Conservation (phyloP, 2,113 vertebrate genomes). For the Scatophagus argus region DNA sequence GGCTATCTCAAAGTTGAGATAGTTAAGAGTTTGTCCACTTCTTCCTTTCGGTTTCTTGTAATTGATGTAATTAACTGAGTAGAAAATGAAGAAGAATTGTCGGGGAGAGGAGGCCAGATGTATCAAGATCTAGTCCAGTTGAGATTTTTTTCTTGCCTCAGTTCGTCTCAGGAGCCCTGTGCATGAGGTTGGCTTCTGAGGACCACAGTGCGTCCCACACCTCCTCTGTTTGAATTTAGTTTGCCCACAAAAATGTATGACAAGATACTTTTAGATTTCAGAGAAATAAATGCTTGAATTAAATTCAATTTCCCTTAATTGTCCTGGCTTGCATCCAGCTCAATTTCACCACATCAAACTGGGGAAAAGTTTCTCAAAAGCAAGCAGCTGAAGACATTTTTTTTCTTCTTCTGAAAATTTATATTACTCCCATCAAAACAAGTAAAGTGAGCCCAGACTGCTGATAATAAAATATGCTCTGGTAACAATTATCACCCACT, state of each 20-base stretch:
- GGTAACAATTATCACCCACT: conserved; percentile 82
- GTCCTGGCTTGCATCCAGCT: conserved; percentile 29
- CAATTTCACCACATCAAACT: conserved; percentile 50
- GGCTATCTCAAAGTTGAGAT: background rate
- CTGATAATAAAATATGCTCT: conserved; percentile 78
- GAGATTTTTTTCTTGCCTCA: background rate
- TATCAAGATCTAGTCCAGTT: conserved; percentile 44
- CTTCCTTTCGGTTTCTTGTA: background rate
- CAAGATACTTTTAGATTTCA: conserved; percentile 39
- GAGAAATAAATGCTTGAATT: conserved; percentile 34
- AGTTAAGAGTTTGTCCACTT: conserved; percentile 26
- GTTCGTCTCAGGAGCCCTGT: conserved; percentile 12
- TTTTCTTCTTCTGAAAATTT: conserved; percentile 17
- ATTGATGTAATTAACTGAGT: conserved; percentile 27
- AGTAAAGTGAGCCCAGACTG: conserved; percentile 70
- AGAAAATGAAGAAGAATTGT: conserved; percentile 28
- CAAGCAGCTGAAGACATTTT: conserved; percentile 29
- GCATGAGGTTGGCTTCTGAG: background rate
- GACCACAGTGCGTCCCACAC: conserved; percentile 34
- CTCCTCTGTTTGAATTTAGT: conserved; percentile 9
- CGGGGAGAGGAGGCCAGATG: conserved; percentile 37
- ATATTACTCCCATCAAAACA: conserved; percentile 61
- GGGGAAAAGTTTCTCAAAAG: conserved; percentile 47
- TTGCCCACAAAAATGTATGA: conserved; percentile 22
- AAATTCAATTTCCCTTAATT: conserved; percentile 31